A percentile compares a stretch with the other conserved stretches of the same genome.
These are phyloP conservation scores for Polymixis flavicincta DNA, from an alignment of 2,888 invertebrate species.

Conservation along the genomic window DNA sequence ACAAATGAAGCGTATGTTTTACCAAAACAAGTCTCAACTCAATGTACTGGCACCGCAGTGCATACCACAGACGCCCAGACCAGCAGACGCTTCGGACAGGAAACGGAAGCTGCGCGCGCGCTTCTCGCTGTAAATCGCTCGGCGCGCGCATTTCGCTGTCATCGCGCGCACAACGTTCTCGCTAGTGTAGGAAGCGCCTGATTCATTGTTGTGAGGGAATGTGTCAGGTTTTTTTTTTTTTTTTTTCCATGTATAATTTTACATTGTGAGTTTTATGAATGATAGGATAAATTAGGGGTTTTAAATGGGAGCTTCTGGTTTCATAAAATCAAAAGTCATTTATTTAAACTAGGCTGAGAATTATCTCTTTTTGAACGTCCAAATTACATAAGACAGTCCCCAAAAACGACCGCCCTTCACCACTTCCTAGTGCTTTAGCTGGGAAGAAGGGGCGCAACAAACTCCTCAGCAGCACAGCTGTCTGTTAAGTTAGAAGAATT, in stretches of 20 bases:
- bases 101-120: slow-evolving; percentile 73
- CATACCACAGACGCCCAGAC: slow-evolving; percentile 57
- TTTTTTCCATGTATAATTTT: background rate
- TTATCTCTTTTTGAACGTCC: no score
- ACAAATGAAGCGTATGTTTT: slow-evolving; percentile 15
- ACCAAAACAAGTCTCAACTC: slow-evolving; percentile 28
- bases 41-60: slow-evolving; percentile 52
- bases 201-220: slow-evolving; percentile 48
- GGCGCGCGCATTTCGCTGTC: slow-evolving; percentile 81
- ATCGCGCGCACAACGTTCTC: slow-evolving; percentile 69
- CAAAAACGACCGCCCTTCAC: no score
- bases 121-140: slow-evolving; percentile 80
- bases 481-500: no score
- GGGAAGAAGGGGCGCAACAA: no score
- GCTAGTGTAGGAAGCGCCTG: slow-evolving; percentile 67
- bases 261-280: background rate
- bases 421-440: no score
- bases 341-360: no score
- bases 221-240: background rate
- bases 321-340: no score
- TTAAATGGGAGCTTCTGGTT: background rate
- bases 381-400: no score
- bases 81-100: slow-evolving; percentile 64
- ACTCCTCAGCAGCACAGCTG: no score
- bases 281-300: background rate